Evolutionary conservation across 2,888 invertebrate genomes (phyloP).

Genomic region (Oegoconia quadripuncta): DNA sequence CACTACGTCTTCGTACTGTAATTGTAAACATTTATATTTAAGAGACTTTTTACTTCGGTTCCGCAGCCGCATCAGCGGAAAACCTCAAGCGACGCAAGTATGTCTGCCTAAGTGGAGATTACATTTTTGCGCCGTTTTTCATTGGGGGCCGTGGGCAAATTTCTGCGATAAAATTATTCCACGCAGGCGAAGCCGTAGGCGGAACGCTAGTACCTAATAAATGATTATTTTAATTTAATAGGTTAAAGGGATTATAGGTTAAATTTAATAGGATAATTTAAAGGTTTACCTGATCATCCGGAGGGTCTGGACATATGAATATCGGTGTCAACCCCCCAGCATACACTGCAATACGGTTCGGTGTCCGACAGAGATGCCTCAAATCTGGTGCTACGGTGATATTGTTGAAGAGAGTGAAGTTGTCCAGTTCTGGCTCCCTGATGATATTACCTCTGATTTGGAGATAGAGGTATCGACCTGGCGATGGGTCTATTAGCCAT

Average conservation of each 20-base stretch:
- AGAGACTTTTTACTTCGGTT: no score
- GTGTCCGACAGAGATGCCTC: constrained; percentile 83
- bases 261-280: not conserved
- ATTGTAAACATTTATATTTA: no score
- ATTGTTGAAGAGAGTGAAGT: constrained; percentile 75
- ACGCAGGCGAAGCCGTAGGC: no score
- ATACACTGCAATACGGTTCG: constrained; percentile 88
- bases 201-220: no score
- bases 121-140: no score
- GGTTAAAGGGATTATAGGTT: no score
- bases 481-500: constrained; percentile 88
- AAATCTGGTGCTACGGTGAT: constrained; percentile 78
- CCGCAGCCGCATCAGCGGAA: no score
- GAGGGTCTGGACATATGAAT: constrained; percentile 79
- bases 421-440: constrained; percentile 67
- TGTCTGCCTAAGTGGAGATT: no score
- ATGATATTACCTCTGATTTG: constrained; percentile 84
- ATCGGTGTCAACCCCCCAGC: constrained; percentile 82
- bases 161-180: no score
- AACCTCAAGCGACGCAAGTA: no score
- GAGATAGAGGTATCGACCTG: constrained; percentile 87
- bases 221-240: no score
- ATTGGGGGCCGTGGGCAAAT: no score
- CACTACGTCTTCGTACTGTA: constrained; percentile 81
- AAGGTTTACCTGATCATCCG: constrained; percentile 45